A percentile compares a stretch with the other conserved stretches of the same genome.
Conservation (phyloP, 2,888 invertebrate genomes). For the Stegana nigrithorax region DNA sequence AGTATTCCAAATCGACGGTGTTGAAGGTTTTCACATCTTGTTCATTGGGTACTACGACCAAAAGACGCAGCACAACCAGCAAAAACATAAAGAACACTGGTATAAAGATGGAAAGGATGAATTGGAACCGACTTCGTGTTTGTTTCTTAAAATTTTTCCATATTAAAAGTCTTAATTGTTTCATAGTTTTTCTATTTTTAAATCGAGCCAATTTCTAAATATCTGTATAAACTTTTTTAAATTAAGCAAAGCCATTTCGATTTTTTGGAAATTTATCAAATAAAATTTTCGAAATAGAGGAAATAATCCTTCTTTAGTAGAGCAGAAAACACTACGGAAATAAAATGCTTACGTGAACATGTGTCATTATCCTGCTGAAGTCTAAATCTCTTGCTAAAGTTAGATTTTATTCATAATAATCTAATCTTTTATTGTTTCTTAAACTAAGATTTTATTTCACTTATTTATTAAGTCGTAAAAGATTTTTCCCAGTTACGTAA, state of each 20-base stretch:
- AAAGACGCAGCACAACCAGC: constrained; percentile 14
- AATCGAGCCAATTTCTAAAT: no score
- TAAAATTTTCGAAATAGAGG: no score
- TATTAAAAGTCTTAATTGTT: constrained; percentile 23
- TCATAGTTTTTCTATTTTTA: no score
- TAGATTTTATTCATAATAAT: no score
- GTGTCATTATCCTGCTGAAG: no score
- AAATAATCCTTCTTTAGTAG: no score
- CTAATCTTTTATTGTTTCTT: no score
- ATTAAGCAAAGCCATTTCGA: neutral
- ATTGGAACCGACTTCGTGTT: constrained; percentile 11
- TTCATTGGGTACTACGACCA: neutral
- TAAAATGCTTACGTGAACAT: no score
- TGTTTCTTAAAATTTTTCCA: constrained; percentile 23
- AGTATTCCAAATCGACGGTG: constrained; percentile 8
- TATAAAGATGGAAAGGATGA: constrained; percentile 18
- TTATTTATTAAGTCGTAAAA: no score
- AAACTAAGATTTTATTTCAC: no score
- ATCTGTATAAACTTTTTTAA: neutral
- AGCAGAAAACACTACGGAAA: neutral
- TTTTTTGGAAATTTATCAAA: neutral
- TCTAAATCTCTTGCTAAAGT: no score
- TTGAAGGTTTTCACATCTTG: neutral
- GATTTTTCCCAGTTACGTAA: no score
- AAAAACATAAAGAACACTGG: constrained; percentile 24